Percentiles rank a stretch among this genome's conserved stretches.
Evolutionary conservation across 2,797 vertebrate genomes (phyloP).

Genomic region (Sebastes oblongus): DNA sequence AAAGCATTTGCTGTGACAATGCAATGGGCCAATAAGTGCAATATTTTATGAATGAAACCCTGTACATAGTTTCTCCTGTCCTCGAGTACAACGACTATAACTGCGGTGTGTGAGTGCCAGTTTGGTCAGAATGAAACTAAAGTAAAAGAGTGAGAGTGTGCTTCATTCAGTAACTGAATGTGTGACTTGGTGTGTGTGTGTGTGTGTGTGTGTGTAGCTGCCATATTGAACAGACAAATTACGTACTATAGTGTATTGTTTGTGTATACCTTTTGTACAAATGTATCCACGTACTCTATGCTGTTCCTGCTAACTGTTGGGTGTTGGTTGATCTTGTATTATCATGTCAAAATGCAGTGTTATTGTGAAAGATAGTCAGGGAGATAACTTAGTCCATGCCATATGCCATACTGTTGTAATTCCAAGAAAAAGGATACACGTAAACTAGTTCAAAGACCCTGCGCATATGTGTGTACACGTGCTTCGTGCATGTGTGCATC

Average conservation of each 20-base stretch:
- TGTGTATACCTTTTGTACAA: slow-evolving; percentile 81
- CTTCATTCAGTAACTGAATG: slow-evolving; percentile 47
- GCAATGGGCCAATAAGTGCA: slow-evolving; percentile 99
- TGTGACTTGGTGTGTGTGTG: slow-evolving; percentile 28
- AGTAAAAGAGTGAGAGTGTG: slow-evolving; percentile 27
- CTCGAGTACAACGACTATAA: slow-evolving; percentile 70
- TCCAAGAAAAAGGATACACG: slow-evolving; percentile 52
- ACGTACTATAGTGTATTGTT: slow-evolving; percentile 72
- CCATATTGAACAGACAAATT: slow-evolving; percentile 63
- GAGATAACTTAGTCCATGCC: slow-evolving; percentile 63
- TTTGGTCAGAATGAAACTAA: slow-evolving; percentile 41
- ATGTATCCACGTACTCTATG: slow-evolving; percentile 74
- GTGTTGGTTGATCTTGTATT: slow-evolving; percentile 70
- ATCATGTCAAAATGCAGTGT: slow-evolving; percentile 78
- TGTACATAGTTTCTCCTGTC: slow-evolving; percentile 91
- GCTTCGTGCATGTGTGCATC: slow-evolving; percentile 39
- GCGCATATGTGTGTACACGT: slow-evolving; percentile 46
- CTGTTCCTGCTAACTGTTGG: slow-evolving; percentile 77
- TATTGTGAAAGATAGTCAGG: slow-evolving; percentile 74
- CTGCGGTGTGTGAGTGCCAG: slow-evolving; percentile 72
- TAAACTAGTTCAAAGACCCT: slow-evolving; percentile 44
- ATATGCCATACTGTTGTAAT: slow-evolving; percentile 62
- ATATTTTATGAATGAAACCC: slow-evolving; percentile 95
- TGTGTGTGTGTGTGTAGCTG: slow-evolving; percentile 39
- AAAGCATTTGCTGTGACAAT: slow-evolving; percentile 83